These are phyloP conservation scores for Pilophorus perplexus DNA, from an alignment of 2,888 invertebrate genomes.

Conservation along the genomic window DNA sequence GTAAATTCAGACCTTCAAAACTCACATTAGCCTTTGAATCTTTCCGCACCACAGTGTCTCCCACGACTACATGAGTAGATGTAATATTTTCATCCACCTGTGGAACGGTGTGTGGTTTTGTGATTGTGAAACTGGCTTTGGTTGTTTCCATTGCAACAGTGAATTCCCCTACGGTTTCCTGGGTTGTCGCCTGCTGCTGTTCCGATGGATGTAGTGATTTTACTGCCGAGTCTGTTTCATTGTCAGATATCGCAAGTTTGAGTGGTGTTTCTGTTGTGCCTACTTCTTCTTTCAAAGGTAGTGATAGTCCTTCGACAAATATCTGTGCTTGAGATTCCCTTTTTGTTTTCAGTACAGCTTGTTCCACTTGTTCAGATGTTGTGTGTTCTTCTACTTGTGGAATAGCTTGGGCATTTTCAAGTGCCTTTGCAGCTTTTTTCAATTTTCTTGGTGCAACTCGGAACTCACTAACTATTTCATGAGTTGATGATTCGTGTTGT, in stretches of 20 bases:
- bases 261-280: neutral
- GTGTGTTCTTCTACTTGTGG: conserved; percentile 1
- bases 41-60: no score
- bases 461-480: conserved; percentile 9
- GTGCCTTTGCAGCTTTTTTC: neutral
- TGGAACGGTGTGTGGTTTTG: neutral
- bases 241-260: neutral
- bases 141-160: neutral
- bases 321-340: neutral
- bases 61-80: neutral
- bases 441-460: neutral
- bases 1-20: conserved; percentile 15
- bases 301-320: neutral
- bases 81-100: neutral
- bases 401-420: neutral
- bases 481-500: conserved; percentile 7
- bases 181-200: neutral
- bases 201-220: neutral
- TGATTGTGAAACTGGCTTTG: neutral
- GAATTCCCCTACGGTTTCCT: conserved; percentile 2
- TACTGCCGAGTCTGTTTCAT: neutral
- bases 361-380: neutral
- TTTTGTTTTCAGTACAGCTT: neutral
- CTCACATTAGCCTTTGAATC: conserved; percentile 3
- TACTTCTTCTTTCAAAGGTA: conserved; percentile 1